Base-by-base conservation (phyloP, 2,113 vertebrate genomes). In the Halichoerus grypus region DNA sequence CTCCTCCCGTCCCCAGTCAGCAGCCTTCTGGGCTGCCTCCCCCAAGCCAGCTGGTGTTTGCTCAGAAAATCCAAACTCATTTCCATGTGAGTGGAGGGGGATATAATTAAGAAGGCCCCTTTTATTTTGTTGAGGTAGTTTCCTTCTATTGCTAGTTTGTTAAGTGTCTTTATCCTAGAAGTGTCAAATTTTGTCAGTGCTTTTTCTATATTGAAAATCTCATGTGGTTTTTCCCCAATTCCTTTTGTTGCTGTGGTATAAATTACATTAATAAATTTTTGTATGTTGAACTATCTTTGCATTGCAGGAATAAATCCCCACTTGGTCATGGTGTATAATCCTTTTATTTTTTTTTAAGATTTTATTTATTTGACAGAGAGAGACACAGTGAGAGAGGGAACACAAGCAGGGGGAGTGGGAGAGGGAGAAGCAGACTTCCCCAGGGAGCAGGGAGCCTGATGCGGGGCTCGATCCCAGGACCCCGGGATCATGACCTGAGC, bases 1-100 rank as follows among this genome's bases (percentile, higher is more conserved):
- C 95, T 77, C 65, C 94, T 69, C 97, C 88, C 76, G 96, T 97
- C 89, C 92, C 94, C 94, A 98, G 69, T 96, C 95, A 95, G 94
- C 98, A 97, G 97, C 95, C 97, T 98, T 97, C 97, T 97, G 98
- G 97, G 97, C 97, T 88, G 94, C 97, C 97, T 97, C 93, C 97
- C 93, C 42, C 94, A 96, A 71, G 97, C 97, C 97, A 98, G 97
- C 98, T 98, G 98, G 97, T 97, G 94, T 96, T 76, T 36, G 90
- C 97, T 97, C 92, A 97, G 97, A 98, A 97, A 98, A 98, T 92
- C 97, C 95, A 97, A 97, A 97, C 97, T 97, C 94, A 97, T 97
- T 98, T 97, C 95, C 97, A 98, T 97, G 95, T 92, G 97, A 96
- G 92, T 96, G 33, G 82, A 97, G 97, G 96, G 97, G 94, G 90